Conservation (phyloP, 1,140 invertebrate genomes). For the Drosophila ironensis region DNA sequence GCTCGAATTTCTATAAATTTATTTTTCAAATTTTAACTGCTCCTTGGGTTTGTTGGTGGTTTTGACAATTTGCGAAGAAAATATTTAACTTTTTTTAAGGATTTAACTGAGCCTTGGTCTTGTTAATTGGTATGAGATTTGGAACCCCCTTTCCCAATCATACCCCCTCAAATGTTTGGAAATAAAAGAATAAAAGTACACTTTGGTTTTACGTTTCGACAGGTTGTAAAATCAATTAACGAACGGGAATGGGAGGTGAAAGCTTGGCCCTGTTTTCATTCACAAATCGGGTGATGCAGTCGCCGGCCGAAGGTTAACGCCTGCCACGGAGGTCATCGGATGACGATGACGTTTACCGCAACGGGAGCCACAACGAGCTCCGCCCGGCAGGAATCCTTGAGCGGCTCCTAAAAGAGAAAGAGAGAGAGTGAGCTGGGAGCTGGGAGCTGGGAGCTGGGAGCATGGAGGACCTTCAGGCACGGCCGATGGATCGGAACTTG, state of each 20-base stretch:
- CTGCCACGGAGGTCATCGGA: conserved; percentile 51
- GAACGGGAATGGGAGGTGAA: neutral
- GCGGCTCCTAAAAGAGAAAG: neutral
- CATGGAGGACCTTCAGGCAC: conserved; percentile 26
- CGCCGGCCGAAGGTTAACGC: conserved; percentile 66
- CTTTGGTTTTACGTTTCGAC: too few species aligned
- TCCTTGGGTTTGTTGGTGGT: too few species aligned
- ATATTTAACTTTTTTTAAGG: too few species aligned
- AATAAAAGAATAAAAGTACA: too few species aligned
- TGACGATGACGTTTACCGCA: conserved; percentile 58
- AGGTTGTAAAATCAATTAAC: neutral
- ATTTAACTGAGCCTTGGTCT: too few species aligned
- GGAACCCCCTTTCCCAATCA: too few species aligned
- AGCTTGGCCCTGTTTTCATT: conserved; percentile 44
- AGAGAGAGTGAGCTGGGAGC: neutral
- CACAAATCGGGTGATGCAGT: conserved; percentile 47
- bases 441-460: neutral
- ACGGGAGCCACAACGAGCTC: conserved; percentile 12
- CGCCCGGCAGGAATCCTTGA: conserved; percentile 58
- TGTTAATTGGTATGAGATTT: too few species aligned
- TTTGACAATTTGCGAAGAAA: too few species aligned
- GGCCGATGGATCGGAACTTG: conserved; percentile 16
- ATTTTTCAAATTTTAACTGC: too few species aligned
- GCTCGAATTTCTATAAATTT: too few species aligned
- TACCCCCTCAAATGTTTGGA: too few species aligned